phyloP scores from a whole-genome alignment of 2,797 vertebrate genomes.

The Limnodromus scolopaceus region DNA sequence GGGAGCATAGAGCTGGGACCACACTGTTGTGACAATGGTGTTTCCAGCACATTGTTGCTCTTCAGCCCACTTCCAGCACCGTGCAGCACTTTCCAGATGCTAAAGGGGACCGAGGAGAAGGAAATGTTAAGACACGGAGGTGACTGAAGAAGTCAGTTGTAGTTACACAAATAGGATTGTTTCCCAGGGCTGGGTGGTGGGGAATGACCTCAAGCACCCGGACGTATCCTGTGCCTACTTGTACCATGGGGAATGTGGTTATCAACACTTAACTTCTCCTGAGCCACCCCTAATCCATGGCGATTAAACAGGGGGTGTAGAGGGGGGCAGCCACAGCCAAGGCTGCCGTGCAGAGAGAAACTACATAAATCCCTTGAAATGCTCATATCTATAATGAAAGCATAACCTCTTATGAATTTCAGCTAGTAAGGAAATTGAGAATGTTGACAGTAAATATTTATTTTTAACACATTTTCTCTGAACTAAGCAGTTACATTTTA shows the following conservation, averaged over 20 bases:
- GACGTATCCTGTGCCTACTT: too few species aligned
- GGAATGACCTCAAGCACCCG: background rate
- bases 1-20: background rate
- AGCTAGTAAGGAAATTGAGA: background rate
- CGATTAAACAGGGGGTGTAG: background rate
- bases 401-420: background rate
- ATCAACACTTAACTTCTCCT: background rate
- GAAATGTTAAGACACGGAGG: background rate
- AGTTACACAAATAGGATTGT: background rate
- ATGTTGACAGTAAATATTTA: background rate
- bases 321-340: background rate
- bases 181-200: background rate
- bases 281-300: background rate
- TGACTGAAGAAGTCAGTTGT: background rate
- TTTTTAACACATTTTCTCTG: background rate
- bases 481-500: background rate
- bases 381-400: accelerated
- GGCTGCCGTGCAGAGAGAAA: background rate
- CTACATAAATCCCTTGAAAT: background rate
- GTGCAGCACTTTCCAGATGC: accelerated
- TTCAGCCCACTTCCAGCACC: background rate
- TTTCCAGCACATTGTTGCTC: background rate
- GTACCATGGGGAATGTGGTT: accelerated
- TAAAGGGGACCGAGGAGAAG: accelerated
- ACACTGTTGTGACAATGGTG: accelerated